A percentile compares a stretch with the other conserved stretches of the same genome.
phyloP scores from a whole-genome alignment of 2,888 invertebrate species.

The Lycaena phlaeas region DNA sequence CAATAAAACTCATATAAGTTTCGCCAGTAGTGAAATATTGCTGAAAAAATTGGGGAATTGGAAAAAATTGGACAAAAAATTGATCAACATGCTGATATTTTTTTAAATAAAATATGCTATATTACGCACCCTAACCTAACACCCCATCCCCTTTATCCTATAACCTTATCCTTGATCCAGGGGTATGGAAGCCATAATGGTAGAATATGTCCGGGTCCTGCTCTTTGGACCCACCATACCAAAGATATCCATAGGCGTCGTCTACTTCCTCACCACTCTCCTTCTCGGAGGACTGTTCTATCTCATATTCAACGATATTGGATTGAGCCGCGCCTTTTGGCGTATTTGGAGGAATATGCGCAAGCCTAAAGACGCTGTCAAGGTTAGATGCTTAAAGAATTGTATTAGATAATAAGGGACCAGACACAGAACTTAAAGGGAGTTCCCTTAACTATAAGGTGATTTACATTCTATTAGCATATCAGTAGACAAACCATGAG shows the following conservation, averaged over 20 bases:
- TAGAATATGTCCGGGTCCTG: slow-evolving; percentile 25
- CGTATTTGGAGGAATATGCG: slow-evolving; percentile 76
- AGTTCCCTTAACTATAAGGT: too few species aligned
- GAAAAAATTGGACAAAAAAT: too few species aligned
- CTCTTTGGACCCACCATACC: slow-evolving; percentile 60
- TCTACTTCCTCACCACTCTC: slow-evolving; percentile 70
- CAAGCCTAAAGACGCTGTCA: slow-evolving; percentile 27
- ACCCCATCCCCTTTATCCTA: neutral
- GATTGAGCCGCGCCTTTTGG: slow-evolving; percentile 78
- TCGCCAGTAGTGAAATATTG: too few species aligned
- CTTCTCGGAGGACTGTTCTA: slow-evolving; percentile 56
- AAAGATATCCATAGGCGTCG: slow-evolving; percentile 75
- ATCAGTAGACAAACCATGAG: too few species aligned
- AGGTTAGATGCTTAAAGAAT: slow-evolving; percentile 6
- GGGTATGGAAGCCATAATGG: slow-evolving; percentile 23
- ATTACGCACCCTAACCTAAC: too few species aligned
- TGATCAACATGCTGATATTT: too few species aligned
- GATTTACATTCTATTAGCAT: too few species aligned
- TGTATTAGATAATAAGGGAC: too few species aligned
- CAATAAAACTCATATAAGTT: too few species aligned
- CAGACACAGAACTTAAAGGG: too few species aligned
- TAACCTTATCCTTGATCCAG: slow-evolving; percentile 66
- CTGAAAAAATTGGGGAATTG: too few species aligned
- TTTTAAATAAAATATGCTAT: too few species aligned
- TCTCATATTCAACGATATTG: slow-evolving; percentile 77